Conservation (phyloP, 1,140 invertebrate species). For the Eciton burchellii region DNA sequence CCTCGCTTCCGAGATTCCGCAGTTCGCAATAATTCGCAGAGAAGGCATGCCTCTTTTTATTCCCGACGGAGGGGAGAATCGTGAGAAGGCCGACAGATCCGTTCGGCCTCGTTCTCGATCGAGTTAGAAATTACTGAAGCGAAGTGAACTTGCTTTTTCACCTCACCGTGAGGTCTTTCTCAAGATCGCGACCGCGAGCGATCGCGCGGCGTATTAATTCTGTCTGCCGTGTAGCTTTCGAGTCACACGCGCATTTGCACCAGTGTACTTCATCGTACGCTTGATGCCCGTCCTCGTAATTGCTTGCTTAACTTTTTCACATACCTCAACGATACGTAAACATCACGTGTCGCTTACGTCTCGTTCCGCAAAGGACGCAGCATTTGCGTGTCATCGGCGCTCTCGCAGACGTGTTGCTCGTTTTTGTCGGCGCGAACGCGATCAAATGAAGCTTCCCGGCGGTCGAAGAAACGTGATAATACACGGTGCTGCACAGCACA, state of each 20-base stretch:
- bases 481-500: slow-evolving; percentile 44
- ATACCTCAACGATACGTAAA: too few relatives aligned
- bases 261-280: neutral
- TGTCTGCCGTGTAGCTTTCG: neutral
- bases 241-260: neutral
- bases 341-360: too few relatives aligned
- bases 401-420: slow-evolving; percentile 64
- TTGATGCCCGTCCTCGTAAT: too few relatives aligned
- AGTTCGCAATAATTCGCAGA: slow-evolving; percentile 47
- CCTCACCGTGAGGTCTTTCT: slow-evolving; percentile 19
- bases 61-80: slow-evolving; percentile 32
- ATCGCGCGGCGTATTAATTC: neutral
- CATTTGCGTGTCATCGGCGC: slow-evolving; percentile 15
- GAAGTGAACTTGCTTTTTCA: slow-evolving; percentile 42
- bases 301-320: too few relatives aligned
- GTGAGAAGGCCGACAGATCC: slow-evolving; percentile 59
- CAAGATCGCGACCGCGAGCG: slow-evolving; percentile 4
- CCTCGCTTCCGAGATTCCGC: slow-evolving; percentile 17
- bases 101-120: slow-evolving; percentile 37
- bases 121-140: slow-evolving; percentile 61
- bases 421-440: slow-evolving; percentile 70
- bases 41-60: slow-evolving; percentile 28
- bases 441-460: slow-evolving; percentile 75
- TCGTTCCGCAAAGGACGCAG: neutral
- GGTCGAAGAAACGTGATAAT: slow-evolving; percentile 64